A percentile compares a stretch with the other conserved stretches of the same genome.
These are phyloP conservation scores for Spilosoma lubricipeda DNA, from an alignment of 2,888 invertebrate species.

Conservation along the genomic window DNA sequence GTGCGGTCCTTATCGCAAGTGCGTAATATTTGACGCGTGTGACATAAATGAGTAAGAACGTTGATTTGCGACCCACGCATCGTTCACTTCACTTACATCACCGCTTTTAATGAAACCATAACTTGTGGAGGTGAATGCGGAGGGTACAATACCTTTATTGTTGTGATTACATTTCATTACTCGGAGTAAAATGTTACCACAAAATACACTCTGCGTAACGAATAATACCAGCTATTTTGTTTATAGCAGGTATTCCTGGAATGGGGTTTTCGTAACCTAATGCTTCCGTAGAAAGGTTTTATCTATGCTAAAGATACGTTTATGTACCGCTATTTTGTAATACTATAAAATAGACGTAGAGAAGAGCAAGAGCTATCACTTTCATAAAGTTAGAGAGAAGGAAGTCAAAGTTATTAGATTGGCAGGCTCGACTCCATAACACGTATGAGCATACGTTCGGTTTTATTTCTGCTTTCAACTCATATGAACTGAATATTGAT, in stretches of 20 bases:
- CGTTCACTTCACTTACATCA: constrained; percentile 2
- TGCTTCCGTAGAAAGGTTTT: background rate
- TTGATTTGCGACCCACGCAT: background rate
- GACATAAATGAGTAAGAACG: background rate
- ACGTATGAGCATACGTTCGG: background rate
- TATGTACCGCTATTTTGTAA: background rate
- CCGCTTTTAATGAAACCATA: background rate
- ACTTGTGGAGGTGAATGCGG: background rate
- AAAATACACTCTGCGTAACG: background rate
- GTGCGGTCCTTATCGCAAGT: background rate
- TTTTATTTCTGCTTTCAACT: background rate
- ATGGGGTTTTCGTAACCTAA: background rate
- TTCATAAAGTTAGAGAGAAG: background rate
- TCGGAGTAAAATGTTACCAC: background rate
- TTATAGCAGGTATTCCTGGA: background rate
- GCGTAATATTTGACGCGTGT: background rate
- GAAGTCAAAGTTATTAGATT: background rate
- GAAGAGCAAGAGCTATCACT: background rate
- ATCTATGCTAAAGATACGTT: background rate
- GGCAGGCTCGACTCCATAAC: too few species aligned
- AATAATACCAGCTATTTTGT: background rate
- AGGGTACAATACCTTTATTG: constrained; percentile 9
- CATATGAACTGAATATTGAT: background rate
- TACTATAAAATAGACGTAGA: background rate
- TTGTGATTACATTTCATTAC: constrained; percentile 10